Percentiles rank a stretch among this genome's conserved stretches.
Evolutionary conservation across 2,888 invertebrate genomes (phyloP).

Genomic region (Phragmatobia fuliginosa): DNA sequence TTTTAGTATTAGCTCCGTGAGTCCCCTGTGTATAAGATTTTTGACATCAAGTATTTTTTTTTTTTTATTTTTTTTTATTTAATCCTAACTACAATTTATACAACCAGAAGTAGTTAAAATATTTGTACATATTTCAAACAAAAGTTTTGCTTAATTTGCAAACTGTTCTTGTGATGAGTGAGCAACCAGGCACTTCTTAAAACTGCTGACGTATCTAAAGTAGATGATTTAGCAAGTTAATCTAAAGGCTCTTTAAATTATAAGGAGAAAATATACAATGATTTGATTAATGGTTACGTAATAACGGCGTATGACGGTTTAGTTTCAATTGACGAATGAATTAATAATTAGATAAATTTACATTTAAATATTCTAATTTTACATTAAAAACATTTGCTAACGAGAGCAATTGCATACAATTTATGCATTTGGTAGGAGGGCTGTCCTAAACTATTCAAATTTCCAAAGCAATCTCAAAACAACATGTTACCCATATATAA

Average conservation of each 20-base stretch:
- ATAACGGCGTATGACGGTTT: not conserved
- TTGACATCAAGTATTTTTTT: too few species aligned
- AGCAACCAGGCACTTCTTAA: conserved; percentile 2
- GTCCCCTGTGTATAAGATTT: too few species aligned
- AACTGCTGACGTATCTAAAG: conserved; percentile 7
- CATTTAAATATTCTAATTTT: not conserved
- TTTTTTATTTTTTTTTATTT: too few species aligned
- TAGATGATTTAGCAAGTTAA: conserved; percentile 11
- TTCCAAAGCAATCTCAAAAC: not conserved
- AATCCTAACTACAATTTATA: too few species aligned
- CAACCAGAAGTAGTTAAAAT: not conserved
- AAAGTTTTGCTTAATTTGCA: conserved; percentile 1
- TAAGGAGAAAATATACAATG: conserved; percentile 4
- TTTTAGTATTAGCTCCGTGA: too few species aligned
- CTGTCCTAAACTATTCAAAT: not conserved
- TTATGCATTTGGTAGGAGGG: not conserved
- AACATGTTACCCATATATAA: not conserved
- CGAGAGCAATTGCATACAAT: not conserved
- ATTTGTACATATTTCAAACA: not conserved
- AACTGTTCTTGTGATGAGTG: not conserved
- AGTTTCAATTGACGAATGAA: not conserved
- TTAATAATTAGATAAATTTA: not conserved
- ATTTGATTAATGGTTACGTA: not conserved
- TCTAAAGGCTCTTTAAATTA: not conserved
- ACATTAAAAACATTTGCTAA: not conserved